A percentile compares a stretch with the other conserved stretches of the same genome.
phyloP scores from a whole-genome alignment of 2,888 invertebrate genomes.

The Acanthoscelides obtectus region DNA sequence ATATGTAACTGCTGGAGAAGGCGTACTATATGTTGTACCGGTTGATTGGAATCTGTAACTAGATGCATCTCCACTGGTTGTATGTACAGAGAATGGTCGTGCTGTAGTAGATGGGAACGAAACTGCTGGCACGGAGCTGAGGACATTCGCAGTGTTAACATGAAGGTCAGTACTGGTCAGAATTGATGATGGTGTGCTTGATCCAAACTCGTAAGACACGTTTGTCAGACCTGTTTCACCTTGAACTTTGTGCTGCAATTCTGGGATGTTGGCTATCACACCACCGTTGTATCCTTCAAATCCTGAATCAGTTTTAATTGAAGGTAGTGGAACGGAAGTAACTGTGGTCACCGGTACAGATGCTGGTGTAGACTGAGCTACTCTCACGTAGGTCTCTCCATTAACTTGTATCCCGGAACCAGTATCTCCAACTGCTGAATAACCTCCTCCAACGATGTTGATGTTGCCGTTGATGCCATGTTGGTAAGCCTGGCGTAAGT shows the following conservation, averaged over 20 bases:
- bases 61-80: not conserved
- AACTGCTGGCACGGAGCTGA: not conserved
- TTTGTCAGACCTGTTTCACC: slow-evolving; percentile 19
- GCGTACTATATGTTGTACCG: not conserved
- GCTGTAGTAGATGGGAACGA: slow-evolving; percentile 26
- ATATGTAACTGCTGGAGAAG: not conserved
- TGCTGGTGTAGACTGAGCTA: slow-evolving; percentile 26
- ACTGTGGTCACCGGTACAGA: slow-evolving; percentile 31
- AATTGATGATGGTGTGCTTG: slow-evolving; percentile 4
- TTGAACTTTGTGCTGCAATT: slow-evolving; percentile 38
- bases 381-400: slow-evolving; percentile 22
- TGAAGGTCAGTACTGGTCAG: not conserved
- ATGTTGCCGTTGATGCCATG: slow-evolving; percentile 19
- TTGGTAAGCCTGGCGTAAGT: not conserved
- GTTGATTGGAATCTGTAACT: not conserved
- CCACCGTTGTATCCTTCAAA: slow-evolving; percentile 37
- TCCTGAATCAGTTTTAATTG: slow-evolving; percentile 29
- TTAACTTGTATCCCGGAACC: slow-evolving; percentile 28
- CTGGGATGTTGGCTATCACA: slow-evolving; percentile 40
- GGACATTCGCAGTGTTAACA: not conserved
- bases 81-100: slow-evolving; percentile 13
- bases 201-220: slow-evolving; percentile 15
- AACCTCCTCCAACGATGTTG: slow-evolving; percentile 39
- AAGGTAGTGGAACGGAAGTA: slow-evolving; percentile 36
- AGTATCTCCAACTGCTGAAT: slow-evolving; percentile 35